Base-by-base conservation (phyloP, 2,888 invertebrate species). In the Augochlorella aurata region DNA sequence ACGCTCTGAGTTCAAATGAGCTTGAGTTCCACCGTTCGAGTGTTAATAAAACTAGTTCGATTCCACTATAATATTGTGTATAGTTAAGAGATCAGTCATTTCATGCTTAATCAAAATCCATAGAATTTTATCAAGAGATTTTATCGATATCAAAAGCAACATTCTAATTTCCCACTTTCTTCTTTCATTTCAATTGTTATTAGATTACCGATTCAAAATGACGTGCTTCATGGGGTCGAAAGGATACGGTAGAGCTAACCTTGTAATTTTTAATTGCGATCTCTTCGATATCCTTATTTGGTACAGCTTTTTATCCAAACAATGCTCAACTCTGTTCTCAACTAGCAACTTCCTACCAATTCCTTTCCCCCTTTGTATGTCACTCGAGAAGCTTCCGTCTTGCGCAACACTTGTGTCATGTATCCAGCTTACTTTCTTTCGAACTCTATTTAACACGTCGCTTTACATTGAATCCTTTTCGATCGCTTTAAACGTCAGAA, bases 341-440 rank as follows among this genome's bases (percentile, higher is more conserved):
- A 50, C 49, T 18, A 68, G 68, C 29, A 29, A 65, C 12, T 72
- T 61, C 47, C 52, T 21, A 14, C 54, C n/a, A 29, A 12, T 24
- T 71, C 67, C 67, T 72, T 45, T 61, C 16, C 24, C 21, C 47
- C 29, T 18, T 69, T 9, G 54, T 38, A 67, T 45, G 72, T 78
- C 52, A 49, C 52, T 52, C n/a, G 21, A 68, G 61, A 52, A 38
- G 68, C 66, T 72, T 52, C 38, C 72, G 58, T 61, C n/a, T 79
- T 77, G 52, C 77, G 44, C 65, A 79, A 79, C 70, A 18, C 10
- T 44, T 52, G 10, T 14, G 12, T 52, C 69, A 9, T 14, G 10
- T 58, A 45, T 65, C 50, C 45, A 21, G 65, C 61, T 50, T 58
- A 58, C 67, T 80, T 80, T 78, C 79, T 80, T 78, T 21, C 50